Evolutionary conservation across 1,140 invertebrate species (phyloP), one percentile per base, ranked within the genome.

Genomic region (Drosophila novamexicana): DNA sequence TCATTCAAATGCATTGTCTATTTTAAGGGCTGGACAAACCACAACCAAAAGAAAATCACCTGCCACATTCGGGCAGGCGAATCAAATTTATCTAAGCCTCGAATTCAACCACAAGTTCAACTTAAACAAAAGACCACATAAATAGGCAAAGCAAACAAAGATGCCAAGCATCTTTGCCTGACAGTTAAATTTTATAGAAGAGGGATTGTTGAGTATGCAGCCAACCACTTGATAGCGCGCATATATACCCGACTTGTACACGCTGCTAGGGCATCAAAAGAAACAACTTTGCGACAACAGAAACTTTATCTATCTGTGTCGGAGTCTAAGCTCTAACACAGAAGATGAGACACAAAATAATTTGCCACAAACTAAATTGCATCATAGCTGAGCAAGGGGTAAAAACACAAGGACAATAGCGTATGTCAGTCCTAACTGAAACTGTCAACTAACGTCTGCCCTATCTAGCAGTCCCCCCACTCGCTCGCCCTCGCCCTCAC

Each of bases 301-400:
- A 70, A 75, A 75, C 42, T 75, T 75, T 75, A 39, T 59, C 58
- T 70, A 47, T 52, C 52, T 52, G 14, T 14, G 50, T 22, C 32
- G 29, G 40, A 58, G 39, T 66, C 62, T 37, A 58, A 32, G 12
- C 58, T 16, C 34, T 9, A 12, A 7, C 9, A 8, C 39, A 18
- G 5, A 39, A 44, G 45, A 14, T 32, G 45, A 50, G 42, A 4
- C 61, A 58, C 67, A 75, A 64, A 64, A 75, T 75, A 71, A 75
- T 75, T 75, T 64, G 53, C 72, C 72, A 64, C 67, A 52, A 75
- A 75, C 72, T 59, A 59, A 64, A 75, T 56, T 69, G 58, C 29
- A 44, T 37, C 42, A 54, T 22, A 34, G 47, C 16, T 66, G 62
- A 22, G 56, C 9, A 6, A 40, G 18, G 36, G 40, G 34, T 8